Percentiles rank a stretch among this genome's conserved stretches.
phyloP scores from a whole-genome alignment of 2,797 vertebrate species.

The Siniperca undulata region DNA sequence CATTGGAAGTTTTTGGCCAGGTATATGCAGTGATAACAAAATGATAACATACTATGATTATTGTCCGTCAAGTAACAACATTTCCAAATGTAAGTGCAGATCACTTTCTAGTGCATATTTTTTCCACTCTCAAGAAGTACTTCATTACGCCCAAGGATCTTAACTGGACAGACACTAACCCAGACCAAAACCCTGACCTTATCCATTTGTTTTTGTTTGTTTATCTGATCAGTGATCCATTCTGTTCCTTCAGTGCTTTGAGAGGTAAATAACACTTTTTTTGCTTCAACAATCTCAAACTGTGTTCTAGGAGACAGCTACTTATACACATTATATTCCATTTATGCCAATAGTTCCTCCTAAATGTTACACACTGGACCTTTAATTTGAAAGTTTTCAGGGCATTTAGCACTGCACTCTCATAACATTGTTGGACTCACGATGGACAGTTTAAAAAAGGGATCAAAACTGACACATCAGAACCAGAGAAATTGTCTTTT shows the following conservation, averaged over 20 bases:
- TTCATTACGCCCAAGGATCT: constrained; percentile 10
- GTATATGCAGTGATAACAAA: background rate
- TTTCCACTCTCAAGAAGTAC: background rate
- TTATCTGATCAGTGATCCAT: constrained; percentile 40
- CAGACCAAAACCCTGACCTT: constrained; percentile 32
- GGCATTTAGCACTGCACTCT: too few relatives aligned
- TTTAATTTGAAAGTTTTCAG: too few relatives aligned
- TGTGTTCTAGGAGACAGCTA: constrained; percentile 8
- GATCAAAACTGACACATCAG: too few relatives aligned
- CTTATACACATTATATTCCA: too few relatives aligned
- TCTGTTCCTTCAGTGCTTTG: constrained; percentile 11
- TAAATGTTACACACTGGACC: too few relatives aligned
- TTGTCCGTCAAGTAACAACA: background rate
- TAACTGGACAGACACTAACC: constrained; percentile 32
- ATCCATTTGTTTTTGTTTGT: constrained; percentile 42
- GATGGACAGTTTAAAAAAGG: too few relatives aligned
- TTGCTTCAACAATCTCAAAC: constrained; percentile 23
- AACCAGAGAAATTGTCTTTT: too few relatives aligned
- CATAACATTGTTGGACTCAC: too few relatives aligned
- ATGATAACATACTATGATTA: background rate
- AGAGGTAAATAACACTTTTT: constrained; percentile 35
- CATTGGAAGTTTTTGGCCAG: background rate
- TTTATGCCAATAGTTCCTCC: too few relatives aligned
- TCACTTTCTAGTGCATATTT: background rate
- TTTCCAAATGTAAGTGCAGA: background rate